These are phyloP conservation scores for Vicugna pacos DNA, from an alignment of 2,113 vertebrate genomes.

Conservation along the genomic window DNA sequence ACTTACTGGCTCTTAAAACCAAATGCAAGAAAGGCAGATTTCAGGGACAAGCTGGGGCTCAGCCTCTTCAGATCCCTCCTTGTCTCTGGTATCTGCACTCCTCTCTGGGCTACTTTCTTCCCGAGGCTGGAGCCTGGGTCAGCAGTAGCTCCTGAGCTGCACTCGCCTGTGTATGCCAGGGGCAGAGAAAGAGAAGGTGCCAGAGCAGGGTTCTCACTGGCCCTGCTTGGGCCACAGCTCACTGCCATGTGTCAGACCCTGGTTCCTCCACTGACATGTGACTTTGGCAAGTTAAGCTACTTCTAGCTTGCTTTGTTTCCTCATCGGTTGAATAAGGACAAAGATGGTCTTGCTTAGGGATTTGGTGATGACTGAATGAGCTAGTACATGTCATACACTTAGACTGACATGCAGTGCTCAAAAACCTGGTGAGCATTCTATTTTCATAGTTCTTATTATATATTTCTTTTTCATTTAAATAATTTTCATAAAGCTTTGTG, in stretches of 20 bases:
- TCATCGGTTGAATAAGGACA: neutral
- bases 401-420: neutral
- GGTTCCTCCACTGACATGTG: neutral
- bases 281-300: neutral
- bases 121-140: neutral
- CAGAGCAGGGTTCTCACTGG: neutral
- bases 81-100: rapidly evolving
- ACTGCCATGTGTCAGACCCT: neutral
- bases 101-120: neutral
- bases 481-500: neutral
- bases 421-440: neutral
- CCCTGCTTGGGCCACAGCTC: neutral
- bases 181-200: neutral
- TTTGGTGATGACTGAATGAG: neutral
- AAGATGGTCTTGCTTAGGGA: no score
- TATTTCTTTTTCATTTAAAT: neutral
- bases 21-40: neutral
- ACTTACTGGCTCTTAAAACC: neutral
- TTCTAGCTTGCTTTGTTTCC: neutral
- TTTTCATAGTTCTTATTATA: neutral
- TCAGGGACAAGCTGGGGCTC: neutral
- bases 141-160: neutral
- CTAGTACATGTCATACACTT: neutral
- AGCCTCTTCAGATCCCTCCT: neutral
- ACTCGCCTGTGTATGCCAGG: rapidly evolving